Evolutionary conservation across 2,113 vertebrate species (phyloP).

Genomic region (Pseudonaja textilis): DNA sequence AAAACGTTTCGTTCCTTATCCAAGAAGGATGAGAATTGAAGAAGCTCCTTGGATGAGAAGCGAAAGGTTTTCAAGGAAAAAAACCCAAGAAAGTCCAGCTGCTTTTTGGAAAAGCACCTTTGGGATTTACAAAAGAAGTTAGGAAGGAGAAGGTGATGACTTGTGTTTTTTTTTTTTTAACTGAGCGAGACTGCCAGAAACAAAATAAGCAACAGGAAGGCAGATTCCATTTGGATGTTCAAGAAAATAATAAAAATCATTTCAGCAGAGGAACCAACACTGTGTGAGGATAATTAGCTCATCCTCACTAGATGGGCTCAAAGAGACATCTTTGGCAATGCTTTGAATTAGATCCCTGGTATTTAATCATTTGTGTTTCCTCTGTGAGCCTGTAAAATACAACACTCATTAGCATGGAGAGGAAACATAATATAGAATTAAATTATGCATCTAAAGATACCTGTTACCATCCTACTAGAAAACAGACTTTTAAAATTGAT

Average conservation of each 20-base stretch:
- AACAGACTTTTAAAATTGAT: neutral
- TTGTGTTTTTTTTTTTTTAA: neutral
- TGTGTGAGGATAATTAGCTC: neutral
- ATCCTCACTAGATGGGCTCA: neutral
- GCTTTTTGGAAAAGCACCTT: neutral
- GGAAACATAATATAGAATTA: neutral
- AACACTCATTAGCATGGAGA: neutral
- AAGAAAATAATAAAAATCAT: neutral
- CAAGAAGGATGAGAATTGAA: neutral
- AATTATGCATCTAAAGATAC: neutral
- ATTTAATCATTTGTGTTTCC: neutral
- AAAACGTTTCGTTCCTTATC: neutral
- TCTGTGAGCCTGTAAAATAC: neutral
- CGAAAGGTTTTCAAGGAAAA: neutral
- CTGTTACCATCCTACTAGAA: neutral
- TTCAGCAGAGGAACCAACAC: neutral
- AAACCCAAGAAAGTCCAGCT: neutral
- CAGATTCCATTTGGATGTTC: neutral
- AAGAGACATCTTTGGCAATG: neutral
- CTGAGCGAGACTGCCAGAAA: neutral
- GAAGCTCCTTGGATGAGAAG: neutral
- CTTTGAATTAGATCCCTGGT: neutral
- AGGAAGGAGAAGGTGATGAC: neutral
- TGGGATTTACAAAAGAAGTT: neutral
- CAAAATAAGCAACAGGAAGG: neutral